Conservation (phyloP, 2,888 invertebrate genomes). For the Eustalomyia histrio region DNA sequence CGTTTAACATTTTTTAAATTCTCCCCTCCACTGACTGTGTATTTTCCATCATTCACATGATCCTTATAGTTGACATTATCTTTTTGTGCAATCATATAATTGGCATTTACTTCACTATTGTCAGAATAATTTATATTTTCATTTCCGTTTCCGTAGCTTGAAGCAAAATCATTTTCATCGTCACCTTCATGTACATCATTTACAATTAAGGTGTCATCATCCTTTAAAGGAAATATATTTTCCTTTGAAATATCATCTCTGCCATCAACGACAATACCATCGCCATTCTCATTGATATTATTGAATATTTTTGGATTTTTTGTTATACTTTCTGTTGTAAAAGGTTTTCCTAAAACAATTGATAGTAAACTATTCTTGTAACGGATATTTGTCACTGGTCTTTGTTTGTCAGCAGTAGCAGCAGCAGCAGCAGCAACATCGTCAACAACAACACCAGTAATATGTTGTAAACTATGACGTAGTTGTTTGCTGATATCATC, state of each 20-base stretch:
- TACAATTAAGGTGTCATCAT: slow-evolving; percentile 36
- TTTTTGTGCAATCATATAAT: slow-evolving; percentile 37
- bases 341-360: slow-evolving; percentile 36
- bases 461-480: slow-evolving; percentile 52
- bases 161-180: slow-evolving; percentile 49
- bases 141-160: slow-evolving; percentile 52
- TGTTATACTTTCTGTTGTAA: slow-evolving; percentile 12
- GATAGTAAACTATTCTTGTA: slow-evolving; percentile 39
- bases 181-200: slow-evolving; percentile 16
- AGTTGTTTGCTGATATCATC: slow-evolving; percentile 13
- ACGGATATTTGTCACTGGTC: slow-evolving; percentile 44
- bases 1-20: slow-evolving; percentile 31
- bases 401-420: slow-evolving; percentile 2
- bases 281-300: slow-evolving; percentile 1
- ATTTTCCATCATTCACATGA: background rate
- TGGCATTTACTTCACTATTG: slow-evolving; percentile 42
- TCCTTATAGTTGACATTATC: slow-evolving; percentile 29
- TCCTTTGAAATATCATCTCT: slow-evolving; percentile 16
- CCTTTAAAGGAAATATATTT: slow-evolving; percentile 53
- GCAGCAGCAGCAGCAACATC: background rate
- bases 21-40: background rate
- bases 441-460: background rate
- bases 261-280: background rate
- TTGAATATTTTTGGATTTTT: slow-evolving; percentile 24
- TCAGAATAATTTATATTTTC: slow-evolving; percentile 57